Conservation (phyloP, 2,113 vertebrate genomes). For the Sakesphorus luctuosus region DNA sequence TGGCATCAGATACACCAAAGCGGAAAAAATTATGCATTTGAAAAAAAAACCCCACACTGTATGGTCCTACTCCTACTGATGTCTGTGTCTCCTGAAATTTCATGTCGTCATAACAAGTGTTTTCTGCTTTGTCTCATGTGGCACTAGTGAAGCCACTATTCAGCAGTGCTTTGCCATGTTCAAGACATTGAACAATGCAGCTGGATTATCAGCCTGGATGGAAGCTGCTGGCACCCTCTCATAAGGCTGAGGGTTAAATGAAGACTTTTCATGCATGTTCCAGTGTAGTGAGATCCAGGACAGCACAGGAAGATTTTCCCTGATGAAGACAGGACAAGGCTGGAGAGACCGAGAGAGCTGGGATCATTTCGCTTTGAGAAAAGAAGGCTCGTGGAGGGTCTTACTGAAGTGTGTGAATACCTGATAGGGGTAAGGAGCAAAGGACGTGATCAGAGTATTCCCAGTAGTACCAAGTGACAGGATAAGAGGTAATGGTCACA, state of each 20-base stretch:
- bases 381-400: neutral
- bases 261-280: neutral
- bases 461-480: neutral
- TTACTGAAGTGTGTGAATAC: neutral
- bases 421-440: neutral
- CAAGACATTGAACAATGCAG: neutral
- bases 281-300: neutral
- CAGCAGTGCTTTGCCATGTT: neutral
- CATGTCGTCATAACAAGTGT: neutral
- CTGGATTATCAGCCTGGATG: neutral
- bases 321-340: neutral
- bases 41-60: neutral
- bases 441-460: neutral
- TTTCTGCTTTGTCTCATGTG: neutral
- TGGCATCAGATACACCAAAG: slow-evolving; percentile 38
- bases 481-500: neutral
- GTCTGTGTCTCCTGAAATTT: neutral
- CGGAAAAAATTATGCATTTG: slow-evolving; percentile 21
- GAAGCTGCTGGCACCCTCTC: neutral
- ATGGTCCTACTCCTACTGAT: neutral
- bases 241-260: neutral
- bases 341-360: neutral
- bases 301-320: neutral
- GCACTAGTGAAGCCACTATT: neutral
- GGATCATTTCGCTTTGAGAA: neutral